phyloP scores from a whole-genome alignment of 2,113 vertebrate genomes.

The Brevimyrus niger region DNA sequence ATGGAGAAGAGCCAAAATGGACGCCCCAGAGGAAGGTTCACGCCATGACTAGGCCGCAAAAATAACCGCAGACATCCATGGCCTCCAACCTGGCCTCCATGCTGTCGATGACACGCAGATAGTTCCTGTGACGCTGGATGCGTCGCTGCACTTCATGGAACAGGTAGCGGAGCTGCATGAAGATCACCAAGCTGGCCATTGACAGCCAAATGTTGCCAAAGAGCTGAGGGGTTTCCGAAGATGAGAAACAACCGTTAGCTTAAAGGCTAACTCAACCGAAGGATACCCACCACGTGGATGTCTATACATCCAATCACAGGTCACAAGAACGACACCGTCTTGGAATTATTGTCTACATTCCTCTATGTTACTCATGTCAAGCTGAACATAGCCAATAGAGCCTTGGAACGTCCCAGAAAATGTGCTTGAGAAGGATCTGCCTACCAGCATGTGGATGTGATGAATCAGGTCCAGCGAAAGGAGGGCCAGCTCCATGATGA shows the following conservation, averaged over 20 bases:
- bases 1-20: not conserved
- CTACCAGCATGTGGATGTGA: conserved; percentile 96
- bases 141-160: conserved; percentile 96
- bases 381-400: not conserved
- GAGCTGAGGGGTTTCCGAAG: not conserved
- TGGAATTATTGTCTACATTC: not conserved
- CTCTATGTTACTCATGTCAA: not conserved
- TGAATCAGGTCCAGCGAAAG: conserved; percentile 91
- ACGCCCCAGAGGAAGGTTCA: not conserved
- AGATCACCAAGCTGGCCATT: conserved; percentile 97
- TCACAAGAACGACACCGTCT: not conserved
- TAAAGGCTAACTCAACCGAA: not conserved
- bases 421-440: not conserved
- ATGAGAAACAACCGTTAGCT: not conserved
- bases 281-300: not conserved
- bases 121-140: conserved; percentile 90
- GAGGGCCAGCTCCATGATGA: conserved; percentile 88
- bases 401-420: not conserved
- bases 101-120: conserved; percentile 89
- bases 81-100: conserved; percentile 86
- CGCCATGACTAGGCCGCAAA: too few species aligned
- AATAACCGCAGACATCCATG: not conserved
- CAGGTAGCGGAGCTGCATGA: conserved; percentile 96
- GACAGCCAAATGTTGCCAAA: conserved; percentile 98
- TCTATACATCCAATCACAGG: not conserved